Evolutionary conservation across 2,797 vertebrate genomes (phyloP), one percentile per base, ranked within the genome.

Genomic region (Coluber constrictor): DNA sequence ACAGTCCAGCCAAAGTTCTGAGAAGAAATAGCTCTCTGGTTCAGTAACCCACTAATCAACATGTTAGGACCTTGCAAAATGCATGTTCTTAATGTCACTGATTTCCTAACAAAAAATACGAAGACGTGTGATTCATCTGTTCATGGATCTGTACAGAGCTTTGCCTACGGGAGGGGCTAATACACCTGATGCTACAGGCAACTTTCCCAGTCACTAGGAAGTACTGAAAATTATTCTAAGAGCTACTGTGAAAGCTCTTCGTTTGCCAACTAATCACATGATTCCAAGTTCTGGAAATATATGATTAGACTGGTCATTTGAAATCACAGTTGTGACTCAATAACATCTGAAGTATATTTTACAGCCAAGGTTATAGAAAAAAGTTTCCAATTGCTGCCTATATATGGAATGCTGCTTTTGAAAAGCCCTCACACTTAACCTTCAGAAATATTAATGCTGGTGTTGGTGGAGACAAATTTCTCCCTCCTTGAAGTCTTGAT

Each of bases 341-440:
- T 86, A 90, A n/a, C 15, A 4, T 91, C 23, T 55, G 47, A 61
- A 89, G 18, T 20, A 43, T 20, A 47, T 27, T 70, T 32, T 2
- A 10, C 25, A 91, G 29, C 27, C 25, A 10, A 86, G n/a, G 55
- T 51, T 61, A 57, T 37, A 11, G 10, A 56, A 55, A 66, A 15
- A 66, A 27, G 23, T 8, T 43, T 43, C n/a, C 2, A 32, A 32
- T 2, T 2, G 1, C 0, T 0, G 1, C 43, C 2, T 0, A 1
- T 8, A 25, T 7, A 6, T 79, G 0, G 0, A 15, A 57, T 0
- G 0, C 25, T 87, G 0, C 61, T 0, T 59, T 0, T 12, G 0
- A 8, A 70, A 9, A 29, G 79, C 37, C 8, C 16, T 43, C 70
- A 55, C 51, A 3, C 20, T 60, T 29, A 0, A 87, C 91, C 4